Evolutionary conservation across 1,140 invertebrate species (phyloP).

Genomic region (Chrysopa pallens): DNA sequence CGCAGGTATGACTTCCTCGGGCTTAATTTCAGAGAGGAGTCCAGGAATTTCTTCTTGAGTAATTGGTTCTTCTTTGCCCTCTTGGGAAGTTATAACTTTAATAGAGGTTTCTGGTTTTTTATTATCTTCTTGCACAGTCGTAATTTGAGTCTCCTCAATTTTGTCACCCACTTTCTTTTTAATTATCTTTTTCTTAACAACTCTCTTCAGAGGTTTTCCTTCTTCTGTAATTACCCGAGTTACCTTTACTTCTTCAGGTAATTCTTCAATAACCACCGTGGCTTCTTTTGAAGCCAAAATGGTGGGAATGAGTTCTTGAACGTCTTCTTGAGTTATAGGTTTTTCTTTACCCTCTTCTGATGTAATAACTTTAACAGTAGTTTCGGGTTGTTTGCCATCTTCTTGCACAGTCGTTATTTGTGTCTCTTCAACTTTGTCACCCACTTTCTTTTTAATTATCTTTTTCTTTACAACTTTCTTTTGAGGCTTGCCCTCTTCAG

Average conservation of each 20-base stretch:
- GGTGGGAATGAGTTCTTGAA: neutral
- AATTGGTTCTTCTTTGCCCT: constrained; percentile 4
- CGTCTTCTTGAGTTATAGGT: neutral
- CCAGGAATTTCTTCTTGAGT: constrained; percentile 9
- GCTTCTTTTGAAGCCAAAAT: no score
- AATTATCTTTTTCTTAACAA: constrained; percentile 19
- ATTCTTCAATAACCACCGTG: constrained; percentile 17
- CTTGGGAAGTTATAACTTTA: neutral
- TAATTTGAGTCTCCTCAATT: constrained; percentile 6
- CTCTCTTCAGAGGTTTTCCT: constrained; percentile 12
- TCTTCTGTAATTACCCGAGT: constrained; percentile 11
- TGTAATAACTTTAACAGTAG: constrained; percentile 10
- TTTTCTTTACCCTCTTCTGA: constrained; percentile 9
- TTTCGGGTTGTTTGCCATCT: constrained; percentile 8
- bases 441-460: constrained; percentile 11
- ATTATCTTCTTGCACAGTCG: constrained; percentile 11
- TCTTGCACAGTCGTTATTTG: constrained; percentile 13
- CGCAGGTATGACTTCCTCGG: neutral
- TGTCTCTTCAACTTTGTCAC: constrained; percentile 11
- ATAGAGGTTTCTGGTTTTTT: constrained; percentile 11
- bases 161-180: constrained; percentile 5
- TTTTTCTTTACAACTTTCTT: constrained; percentile 14
- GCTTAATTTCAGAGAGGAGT: constrained; percentile 3
- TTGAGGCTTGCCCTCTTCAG: constrained; percentile 10
- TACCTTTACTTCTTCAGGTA: constrained; percentile 13